phyloP scores from a whole-genome alignment of 2,797 vertebrate species.

The Enteromius viviparus region DNA sequence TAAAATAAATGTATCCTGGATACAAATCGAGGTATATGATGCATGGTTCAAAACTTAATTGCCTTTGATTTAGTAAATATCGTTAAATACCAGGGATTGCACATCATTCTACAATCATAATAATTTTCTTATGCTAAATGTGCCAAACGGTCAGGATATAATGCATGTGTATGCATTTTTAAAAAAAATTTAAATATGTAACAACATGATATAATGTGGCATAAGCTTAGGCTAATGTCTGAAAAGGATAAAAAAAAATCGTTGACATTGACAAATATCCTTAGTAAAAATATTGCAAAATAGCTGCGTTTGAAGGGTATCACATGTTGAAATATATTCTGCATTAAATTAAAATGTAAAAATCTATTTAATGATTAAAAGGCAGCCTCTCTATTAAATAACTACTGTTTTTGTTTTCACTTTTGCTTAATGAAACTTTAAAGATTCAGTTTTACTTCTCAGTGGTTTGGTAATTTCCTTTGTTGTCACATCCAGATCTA shows the following conservation, averaged over 20 bases:
- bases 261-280: not conserved
- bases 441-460: not conserved
- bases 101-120: not conserved
- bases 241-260: not conserved
- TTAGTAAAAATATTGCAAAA: conserved; percentile 26
- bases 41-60: not conserved
- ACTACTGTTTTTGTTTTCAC: not conserved
- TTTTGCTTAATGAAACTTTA: not conserved
- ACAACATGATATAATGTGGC: not conserved
- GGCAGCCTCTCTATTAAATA: not conserved
- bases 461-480: not conserved
- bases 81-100: not conserved
- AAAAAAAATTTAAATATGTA: not conserved
- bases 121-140: not conserved
- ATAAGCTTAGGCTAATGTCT: not conserved
- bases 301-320: conserved; percentile 11
- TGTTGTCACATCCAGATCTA: not conserved
- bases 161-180: not conserved
- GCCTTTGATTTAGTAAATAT: not conserved
- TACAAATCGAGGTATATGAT: not conserved
- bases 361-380: not conserved
- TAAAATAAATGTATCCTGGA: not conserved
- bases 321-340: not conserved
- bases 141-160: not conserved
- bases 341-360: conserved; percentile 4